Conservation (phyloP, 2,888 invertebrate genomes). For the Cybosia mesomella region DNA sequence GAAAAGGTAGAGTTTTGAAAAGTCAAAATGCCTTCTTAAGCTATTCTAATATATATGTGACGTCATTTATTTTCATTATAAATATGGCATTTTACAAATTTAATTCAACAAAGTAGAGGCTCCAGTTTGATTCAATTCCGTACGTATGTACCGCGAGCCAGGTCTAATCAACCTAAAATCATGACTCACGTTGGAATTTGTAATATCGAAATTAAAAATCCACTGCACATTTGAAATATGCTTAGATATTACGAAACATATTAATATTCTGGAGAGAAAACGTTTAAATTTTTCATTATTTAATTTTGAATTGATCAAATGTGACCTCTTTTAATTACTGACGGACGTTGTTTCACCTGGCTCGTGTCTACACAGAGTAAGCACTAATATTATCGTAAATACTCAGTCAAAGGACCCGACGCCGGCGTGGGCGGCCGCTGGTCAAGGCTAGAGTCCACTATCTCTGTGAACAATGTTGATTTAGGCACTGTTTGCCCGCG, state of each 20-base stretch:
- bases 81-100: no score
- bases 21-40: no score
- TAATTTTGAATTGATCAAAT: background rate
- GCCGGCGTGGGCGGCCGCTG: conserved; percentile 25
- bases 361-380: background rate
- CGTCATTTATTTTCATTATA: no score
- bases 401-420: conserved; percentile 23
- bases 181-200: background rate
- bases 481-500: conserved; percentile 50
- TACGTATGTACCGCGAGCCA: background rate
- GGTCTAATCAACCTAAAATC: background rate
- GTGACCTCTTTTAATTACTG: background rate
- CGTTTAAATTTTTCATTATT: background rate
- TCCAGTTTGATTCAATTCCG: background rate
- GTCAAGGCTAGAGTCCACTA: conserved; percentile 33
- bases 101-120: background rate
- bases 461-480: conserved; percentile 50
- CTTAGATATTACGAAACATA: background rate
- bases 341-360: background rate
- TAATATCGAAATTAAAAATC: background rate
- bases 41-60: no score
- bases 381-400: conserved; percentile 48
- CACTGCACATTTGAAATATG: background rate
- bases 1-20: no score
- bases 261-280: background rate